Conservation (phyloP, 2,888 invertebrate genomes). For the Mesochorus sp. region DNA sequence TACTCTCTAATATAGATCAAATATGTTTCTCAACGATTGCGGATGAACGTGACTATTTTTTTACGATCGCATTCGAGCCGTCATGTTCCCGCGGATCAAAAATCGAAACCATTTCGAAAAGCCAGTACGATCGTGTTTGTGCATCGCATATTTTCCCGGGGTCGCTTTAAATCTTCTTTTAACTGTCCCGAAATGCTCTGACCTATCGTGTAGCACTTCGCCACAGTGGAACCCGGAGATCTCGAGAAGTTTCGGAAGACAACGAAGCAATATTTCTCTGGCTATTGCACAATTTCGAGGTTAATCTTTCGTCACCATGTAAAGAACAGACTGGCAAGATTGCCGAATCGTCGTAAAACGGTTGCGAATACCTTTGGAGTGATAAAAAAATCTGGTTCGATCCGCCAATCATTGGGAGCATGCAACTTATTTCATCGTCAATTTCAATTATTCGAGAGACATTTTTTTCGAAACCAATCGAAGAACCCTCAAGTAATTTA, state of each 20-base stretch:
- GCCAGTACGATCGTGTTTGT: conserved; percentile 32
- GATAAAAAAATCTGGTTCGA: conserved; percentile 7
- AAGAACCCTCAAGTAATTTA: no score
- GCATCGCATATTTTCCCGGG: conserved; percentile 21
- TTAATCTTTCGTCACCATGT: conserved; percentile 21
- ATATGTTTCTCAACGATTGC: no score
- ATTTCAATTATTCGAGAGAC: not conserved
- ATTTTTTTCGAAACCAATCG: no score
- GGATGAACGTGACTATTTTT: no score
- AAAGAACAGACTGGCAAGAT: not conserved
- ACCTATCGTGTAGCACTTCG: conserved; percentile 46
- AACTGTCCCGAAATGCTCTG: conserved; percentile 63
- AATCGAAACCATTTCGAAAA: conserved; percentile 39
- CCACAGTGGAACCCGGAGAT: conserved; percentile 28
- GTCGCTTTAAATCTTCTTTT: conserved; percentile 72
- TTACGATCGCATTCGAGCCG: no score
- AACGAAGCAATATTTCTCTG: conserved; percentile 27
- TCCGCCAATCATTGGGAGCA: not conserved
- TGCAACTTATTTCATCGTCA: not conserved
- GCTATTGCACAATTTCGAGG: conserved; percentile 49
- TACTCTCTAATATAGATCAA: no score
- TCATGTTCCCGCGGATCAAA: no score
- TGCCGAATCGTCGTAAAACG: conserved; percentile 18
- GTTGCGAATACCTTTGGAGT: not conserved
- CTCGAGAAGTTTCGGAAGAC: not conserved